Evolutionary conservation across 1,140 invertebrate species (phyloP), one percentile per base, ranked within the genome.

Genomic region (Lycorma delicatula): DNA sequence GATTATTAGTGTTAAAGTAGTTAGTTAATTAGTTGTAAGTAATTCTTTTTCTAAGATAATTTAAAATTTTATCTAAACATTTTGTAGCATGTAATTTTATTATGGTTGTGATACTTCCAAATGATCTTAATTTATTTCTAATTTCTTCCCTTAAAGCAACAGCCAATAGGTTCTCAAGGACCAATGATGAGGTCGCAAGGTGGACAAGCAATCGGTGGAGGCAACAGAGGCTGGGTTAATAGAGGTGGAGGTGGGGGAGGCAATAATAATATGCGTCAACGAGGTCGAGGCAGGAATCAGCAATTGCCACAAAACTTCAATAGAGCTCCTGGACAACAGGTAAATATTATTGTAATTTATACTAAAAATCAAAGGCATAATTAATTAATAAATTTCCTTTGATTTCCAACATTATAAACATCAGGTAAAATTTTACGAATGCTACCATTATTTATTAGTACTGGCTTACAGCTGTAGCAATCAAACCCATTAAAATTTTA

Each of bases 201-300:
- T 26, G 56, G 6, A 23, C 22, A 13, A 47, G 34, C n/a, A 7
- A 4, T 31, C 25, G 49, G 25, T n/a, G 18, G 16, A 1, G 41
- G 46, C 31, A 38, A 16, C 18, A 50, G 11, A 31, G 18, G 25
- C 41, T 16, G 7, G 31, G 54, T 11, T 22, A 56, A 16, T 55
- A 57, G 55, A 28, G 38, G 20, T 9, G 20, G 47, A 20, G 27
- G 28, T 5, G 22, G 47, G 7, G 46, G 46, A 3, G 41, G 44
- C 28, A 23, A 49, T 27, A 53, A 50, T 29, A 34, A 56, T n/a
- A 36, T 59, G n/a, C 55, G 70, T 65, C 51, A 69, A 66, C 23
- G 66, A 70, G 59, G 64, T 59, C 23, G n/a, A n/a, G 64, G 70
- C 50, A 66, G 73, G 60, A 65, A 67, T 1, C 60, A 25, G 9